Conservation (phyloP, 2,888 invertebrate genomes). For the Carcina quercana region DNA sequence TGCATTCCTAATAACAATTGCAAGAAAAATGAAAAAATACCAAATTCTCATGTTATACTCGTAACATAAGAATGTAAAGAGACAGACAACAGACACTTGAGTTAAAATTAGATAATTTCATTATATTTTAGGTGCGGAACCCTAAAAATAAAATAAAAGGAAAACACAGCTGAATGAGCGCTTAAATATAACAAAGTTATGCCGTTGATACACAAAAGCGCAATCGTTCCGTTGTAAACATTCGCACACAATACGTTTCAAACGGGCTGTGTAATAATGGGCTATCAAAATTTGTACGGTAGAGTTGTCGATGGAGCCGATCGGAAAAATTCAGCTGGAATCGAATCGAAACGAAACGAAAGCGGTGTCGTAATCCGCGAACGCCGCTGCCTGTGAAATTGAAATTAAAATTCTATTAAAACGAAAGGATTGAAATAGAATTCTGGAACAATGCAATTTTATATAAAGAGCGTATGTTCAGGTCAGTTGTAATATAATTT, state of each 20-base stretch:
- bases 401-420: slow-evolving; percentile 69
- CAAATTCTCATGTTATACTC: too few species aligned
- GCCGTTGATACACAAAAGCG: background rate
- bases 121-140: too few species aligned
- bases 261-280: slow-evolving; percentile 64
- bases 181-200: background rate
- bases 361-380: slow-evolving; percentile 47
- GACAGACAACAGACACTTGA: too few species aligned
- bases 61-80: too few species aligned
- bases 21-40: too few species aligned
- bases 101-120: too few species aligned
- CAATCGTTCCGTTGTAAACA: slow-evolving; percentile 23
- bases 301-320: slow-evolving; percentile 51
- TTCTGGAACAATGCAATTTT: slow-evolving; percentile 16
- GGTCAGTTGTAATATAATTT: too few species aligned
- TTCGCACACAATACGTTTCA: slow-evolving; percentile 58
- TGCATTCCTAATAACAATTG: too few species aligned
- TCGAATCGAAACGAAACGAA: slow-evolving; percentile 23
- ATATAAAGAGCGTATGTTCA: too few species aligned
- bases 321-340: slow-evolving; percentile 53
- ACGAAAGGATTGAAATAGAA: slow-evolving; percentile 46
- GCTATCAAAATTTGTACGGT: slow-evolving; percentile 64
- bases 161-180: background rate
- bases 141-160: too few species aligned
- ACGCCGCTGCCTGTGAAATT: slow-evolving; percentile 60